phyloP scores from a whole-genome alignment of 2,888 invertebrate species.

The Melitaea athalia region DNA sequence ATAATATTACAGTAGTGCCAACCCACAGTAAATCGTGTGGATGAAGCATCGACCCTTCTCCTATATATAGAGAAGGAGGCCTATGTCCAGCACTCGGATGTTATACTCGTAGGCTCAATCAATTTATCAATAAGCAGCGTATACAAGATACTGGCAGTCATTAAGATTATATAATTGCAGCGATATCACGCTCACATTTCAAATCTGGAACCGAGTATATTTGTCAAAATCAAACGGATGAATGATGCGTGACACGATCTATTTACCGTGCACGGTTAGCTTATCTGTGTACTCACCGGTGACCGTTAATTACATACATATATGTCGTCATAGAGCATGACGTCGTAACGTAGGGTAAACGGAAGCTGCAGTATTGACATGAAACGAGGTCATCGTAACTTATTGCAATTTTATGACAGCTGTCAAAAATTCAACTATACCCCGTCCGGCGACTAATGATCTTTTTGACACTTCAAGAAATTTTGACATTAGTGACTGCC shows the following conservation, averaged over 20 bases:
- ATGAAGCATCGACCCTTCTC: no score
- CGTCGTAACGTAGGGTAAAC: background rate
- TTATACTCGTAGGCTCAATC: no score
- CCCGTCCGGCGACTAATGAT: no score
- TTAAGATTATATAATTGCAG: background rate
- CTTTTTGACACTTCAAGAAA: no score
- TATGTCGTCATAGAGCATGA: conserved; percentile 2
- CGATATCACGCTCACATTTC: background rate
- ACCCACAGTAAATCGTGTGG: no score
- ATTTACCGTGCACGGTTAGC: conserved; percentile 7
- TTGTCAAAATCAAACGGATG: conserved; percentile 26
- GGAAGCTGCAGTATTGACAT: background rate
- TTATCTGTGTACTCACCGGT: background rate
- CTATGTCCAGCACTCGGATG: no score
- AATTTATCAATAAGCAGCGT: background rate
- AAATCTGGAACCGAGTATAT: conserved; percentile 12
- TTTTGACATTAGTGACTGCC: no score
- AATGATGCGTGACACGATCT: conserved; percentile 24
- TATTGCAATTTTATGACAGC: no score
- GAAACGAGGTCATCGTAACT: no score
- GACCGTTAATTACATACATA: background rate
- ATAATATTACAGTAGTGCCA: no score
- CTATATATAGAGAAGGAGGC: no score
- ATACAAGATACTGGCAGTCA: background rate
- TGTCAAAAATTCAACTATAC: no score